Base-by-base conservation (phyloP, 1,140 invertebrate genomes). In the Thrips palmi region DNA sequence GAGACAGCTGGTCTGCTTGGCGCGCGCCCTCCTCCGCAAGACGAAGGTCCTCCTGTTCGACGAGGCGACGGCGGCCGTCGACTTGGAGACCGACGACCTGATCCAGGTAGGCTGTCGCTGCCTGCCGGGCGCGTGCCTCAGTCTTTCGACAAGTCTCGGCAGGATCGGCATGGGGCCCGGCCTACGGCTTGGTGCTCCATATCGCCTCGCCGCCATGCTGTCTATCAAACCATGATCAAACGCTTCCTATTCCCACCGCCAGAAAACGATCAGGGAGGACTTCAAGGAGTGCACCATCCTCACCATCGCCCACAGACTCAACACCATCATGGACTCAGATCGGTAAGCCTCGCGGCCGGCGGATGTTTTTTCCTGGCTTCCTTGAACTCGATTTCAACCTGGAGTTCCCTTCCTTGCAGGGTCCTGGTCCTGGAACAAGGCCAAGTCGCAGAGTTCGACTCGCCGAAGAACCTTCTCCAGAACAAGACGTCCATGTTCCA, bases 291-390 rank as follows among this genome's bases (percentile, higher is more conserved):
- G 80, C 49, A 87, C 83, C 0, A 77, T 87, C 1, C 51, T 87
- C 8, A 88, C 83, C 1, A 83, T 88, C 23, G 83, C 83, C 4
- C 84, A 87, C 60, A 63, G 82, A 11, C 55, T 86, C 2, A 70
- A 83, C 43, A 86, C 79, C 0, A 24, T 86, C 18, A 77, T 85
- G 65, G 77, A 85, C 47, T 74, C 65, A 28, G 71, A 78, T 55
- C 70, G 73, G 42, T 43, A 10, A 24, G 42, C n/a, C n/a, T n/a
- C n/a, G n/a, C n/a, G n/a, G n/a, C n/a, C n/a, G n/a, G n/a, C n/a
- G n/a, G n/a, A n/a, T n/a, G n/a, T n/a, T n/a, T n/a, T n/a, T n/a
- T n/a, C n/a, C n/a, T n/a, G n/a, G n/a, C n/a, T n/a, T n/a, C n/a
- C n/a, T n/a, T n/a, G n/a, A n/a, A n/a, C n/a, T n/a, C n/a, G n/a